Base-by-base conservation (phyloP, 2,797 vertebrate species). In the Sorex maritimensis region DNA sequence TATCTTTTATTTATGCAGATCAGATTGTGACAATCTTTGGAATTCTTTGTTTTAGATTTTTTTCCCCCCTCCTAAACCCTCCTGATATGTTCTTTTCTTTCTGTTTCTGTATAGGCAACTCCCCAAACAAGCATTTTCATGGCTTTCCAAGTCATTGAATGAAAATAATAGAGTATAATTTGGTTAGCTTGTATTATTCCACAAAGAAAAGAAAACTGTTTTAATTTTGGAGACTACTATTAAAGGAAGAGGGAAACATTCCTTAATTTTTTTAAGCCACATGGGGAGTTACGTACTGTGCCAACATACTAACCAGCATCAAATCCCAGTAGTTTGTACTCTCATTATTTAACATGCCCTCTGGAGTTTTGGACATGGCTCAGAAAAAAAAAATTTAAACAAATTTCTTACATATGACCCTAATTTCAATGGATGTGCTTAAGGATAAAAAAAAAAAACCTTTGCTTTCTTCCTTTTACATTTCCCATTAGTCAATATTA, bases 1-100 rank as follows among this genome's bases (percentile, higher is more conserved):
- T 96, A 96, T 97, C 91, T 96, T 97, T 96, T 97, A 94, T 97
- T 97, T 97, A 97, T 97, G 95, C 95, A 97, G 95, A 96, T 97
- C 95, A 96, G 94, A 80, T 82, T 93, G 91, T 96, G 95, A 96
- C 94, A 94, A 95, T 95, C 80, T 88, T 95, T 95, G 80, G 91
- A 88, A 94, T 91, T 96, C 89, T 86, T 96, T 93, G 93, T 95
- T 95, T 92, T 95, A 69, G 83, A 55, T 81, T 46, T 77, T 77
- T 74, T 87, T 41, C 89, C 90, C 68, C 44, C 67, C 65, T 65
- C 44, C 68, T 71, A 19, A 90, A 97, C 55, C n/a, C 79, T 95
- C 71, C 49, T 88, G 63, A 84, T 86, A 65, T 28, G 55, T 38
- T 77, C 46, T 52, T 92, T 94, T 95, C 80, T 96, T 94, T 91